Conservation (phyloP, 2,797 vertebrate species). For the Natrix natrix region DNA sequence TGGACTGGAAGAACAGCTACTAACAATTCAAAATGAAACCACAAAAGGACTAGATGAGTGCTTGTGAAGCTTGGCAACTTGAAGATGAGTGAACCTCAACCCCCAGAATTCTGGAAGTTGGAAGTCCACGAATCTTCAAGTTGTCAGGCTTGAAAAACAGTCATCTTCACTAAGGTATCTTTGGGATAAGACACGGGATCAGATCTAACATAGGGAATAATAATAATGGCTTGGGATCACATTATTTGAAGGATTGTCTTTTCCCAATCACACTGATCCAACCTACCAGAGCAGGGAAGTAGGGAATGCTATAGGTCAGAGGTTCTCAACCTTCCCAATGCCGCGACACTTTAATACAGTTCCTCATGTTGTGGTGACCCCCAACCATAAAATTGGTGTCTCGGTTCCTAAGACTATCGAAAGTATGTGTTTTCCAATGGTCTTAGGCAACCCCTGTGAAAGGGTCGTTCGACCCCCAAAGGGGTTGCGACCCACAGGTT, state of each 20-base stretch:
- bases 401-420: no score
- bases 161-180: neutral
- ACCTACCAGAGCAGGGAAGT: neutral
- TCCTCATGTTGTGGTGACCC: no score
- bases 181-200: neutral
- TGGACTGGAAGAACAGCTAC: neutral
- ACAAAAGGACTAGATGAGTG: neutral
- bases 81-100: neutral
- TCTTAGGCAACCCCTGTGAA: no score
- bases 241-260: neutral
- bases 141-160: neutral
- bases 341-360: no score
- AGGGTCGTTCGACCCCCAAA: no score
- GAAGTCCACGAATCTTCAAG: neutral
- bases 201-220: neutral
- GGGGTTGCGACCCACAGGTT: no score
- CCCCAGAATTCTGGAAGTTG: neutral
- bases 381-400: no score
- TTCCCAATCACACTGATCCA: neutral
- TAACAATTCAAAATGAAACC: neutral
- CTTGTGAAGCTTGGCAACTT: neutral
- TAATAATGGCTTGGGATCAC: neutral
- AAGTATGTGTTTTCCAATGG: no score
- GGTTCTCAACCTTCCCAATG: no score
- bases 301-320: neutral